Evolutionary conservation across 2,113 vertebrate genomes (phyloP).

Genomic region (Podilymbus podiceps): DNA sequence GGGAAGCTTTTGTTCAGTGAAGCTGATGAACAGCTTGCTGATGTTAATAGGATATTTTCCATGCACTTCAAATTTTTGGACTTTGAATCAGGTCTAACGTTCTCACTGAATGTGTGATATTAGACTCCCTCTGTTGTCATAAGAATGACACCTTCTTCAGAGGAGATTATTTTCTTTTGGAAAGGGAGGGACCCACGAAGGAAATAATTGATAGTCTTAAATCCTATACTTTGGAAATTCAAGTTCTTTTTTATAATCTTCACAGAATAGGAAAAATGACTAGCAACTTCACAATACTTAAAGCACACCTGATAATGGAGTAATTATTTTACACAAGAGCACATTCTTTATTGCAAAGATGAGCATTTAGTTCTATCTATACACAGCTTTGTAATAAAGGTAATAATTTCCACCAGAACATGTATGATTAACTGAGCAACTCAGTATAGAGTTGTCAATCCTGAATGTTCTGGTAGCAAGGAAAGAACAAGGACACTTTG

Average conservation of each 20-base stretch:
- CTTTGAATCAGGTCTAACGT: slow-evolving; percentile 25
- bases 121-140: slow-evolving; percentile 18
- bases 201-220: slow-evolving; percentile 58
- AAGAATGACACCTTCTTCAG: slow-evolving; percentile 43
- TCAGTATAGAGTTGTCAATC: slow-evolving; percentile 43
- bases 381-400: slow-evolving; percentile 48
- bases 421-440: slow-evolving; percentile 56
- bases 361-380: slow-evolving; percentile 50
- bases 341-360: slow-evolving; percentile 53
- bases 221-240: slow-evolving; percentile 36
- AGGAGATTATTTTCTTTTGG: slow-evolving; percentile 50
- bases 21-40: background rate
- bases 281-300: slow-evolving; percentile 50
- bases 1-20: slow-evolving; percentile 28
- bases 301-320: slow-evolving; percentile 34
- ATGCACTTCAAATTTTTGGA: background rate
- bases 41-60: slow-evolving; percentile 46
- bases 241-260: slow-evolving; percentile 37
- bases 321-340: slow-evolving; percentile 61
- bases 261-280: slow-evolving; percentile 37
- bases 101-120: slow-evolving; percentile 45
- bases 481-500: slow-evolving; percentile 58
- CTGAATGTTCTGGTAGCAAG: slow-evolving; percentile 23
- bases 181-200: background rate
- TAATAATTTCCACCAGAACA: slow-evolving; percentile 49